Evolutionary conservation across 2,797 vertebrate genomes (phyloP).

Genomic region (Xiphorhynchus erythropygius): DNA sequence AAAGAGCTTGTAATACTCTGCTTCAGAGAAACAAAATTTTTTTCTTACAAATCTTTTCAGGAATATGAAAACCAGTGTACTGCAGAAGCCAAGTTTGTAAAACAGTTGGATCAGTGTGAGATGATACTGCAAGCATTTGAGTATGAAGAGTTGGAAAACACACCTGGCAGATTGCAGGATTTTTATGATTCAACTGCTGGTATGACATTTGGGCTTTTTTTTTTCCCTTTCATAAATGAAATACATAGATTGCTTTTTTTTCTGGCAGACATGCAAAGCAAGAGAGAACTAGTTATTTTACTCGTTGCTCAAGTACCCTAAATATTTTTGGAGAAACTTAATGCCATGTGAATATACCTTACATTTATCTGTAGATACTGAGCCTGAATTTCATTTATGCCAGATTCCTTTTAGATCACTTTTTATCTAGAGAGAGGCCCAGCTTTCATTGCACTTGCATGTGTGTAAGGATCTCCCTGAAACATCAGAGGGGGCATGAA

Average conservation of each 20-base stretch:
- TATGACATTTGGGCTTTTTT: slow-evolving; percentile 16
- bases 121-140: slow-evolving; percentile 97
- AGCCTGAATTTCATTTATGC: neutral
- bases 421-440: neutral
- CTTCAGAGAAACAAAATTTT: neutral
- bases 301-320: neutral
- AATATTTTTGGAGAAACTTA: neutral
- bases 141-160: slow-evolving; percentile 89
- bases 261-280: neutral
- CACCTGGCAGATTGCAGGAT: slow-evolving; percentile 90
- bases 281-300: neutral
- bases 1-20: neutral
- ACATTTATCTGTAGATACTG: neutral
- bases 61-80: slow-evolving; percentile 92
- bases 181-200: slow-evolving; percentile 93
- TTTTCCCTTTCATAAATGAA: neutral
- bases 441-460: neutral
- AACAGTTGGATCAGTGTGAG: slow-evolving; percentile 94
- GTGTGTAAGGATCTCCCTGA: neutral
- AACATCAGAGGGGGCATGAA: neutral
- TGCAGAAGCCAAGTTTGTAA: slow-evolving; percentile 89
- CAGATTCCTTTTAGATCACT: neutral
- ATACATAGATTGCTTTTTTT: neutral
- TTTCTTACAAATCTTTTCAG: slow-evolving; percentile 67
- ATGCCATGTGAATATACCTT: neutral